Percentiles rank a stretch among this genome's conserved stretches.
phyloP scores from a whole-genome alignment of 2,113 vertebrate species.

The Coregonus clupeaformis region DNA sequence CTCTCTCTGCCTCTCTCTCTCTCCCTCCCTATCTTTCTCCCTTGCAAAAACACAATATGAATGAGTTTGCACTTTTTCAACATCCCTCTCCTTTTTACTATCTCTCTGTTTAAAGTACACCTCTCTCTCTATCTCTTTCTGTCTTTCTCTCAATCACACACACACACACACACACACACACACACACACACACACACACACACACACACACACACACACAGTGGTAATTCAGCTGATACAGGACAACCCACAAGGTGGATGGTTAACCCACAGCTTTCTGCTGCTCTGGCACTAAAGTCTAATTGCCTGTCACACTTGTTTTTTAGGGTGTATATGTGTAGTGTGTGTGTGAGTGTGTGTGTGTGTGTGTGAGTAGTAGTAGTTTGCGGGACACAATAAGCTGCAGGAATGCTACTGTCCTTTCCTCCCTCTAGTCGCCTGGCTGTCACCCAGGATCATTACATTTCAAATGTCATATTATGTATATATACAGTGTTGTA shows the following conservation, averaged over 20 bases:
- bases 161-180: not conserved
- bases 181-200: not conserved
- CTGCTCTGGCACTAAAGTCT: conserved; percentile 69
- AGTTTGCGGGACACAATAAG: too few relatives aligned
- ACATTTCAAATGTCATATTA: too few relatives aligned
- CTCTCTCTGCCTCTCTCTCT: not conserved
- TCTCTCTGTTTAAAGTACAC: conserved; percentile 39
- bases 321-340: conserved; percentile 4
- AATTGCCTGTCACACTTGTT: conserved; percentile 63
- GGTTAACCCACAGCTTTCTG: conserved; percentile 71
- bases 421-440: too few relatives aligned
- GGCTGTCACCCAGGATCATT: too few relatives aligned
- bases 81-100: conserved; percentile 23
- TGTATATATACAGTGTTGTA: too few relatives aligned
- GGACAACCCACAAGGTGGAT: conserved; percentile 66
- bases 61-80: conserved; percentile 21
- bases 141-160: not conserved
- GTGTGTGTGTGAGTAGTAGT: too few relatives aligned
- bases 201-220: conserved; percentile 7
- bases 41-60: not conserved
- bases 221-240: conserved; percentile 65
- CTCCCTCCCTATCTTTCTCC: not conserved
- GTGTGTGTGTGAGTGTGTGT: too few relatives aligned
- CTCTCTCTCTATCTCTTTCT: conserved; percentile 1
- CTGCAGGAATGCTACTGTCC: too few relatives aligned